Percentiles rank a stretch among this genome's conserved stretches.
Conservation (phyloP, 1,140 invertebrate genomes). For the Tetranychus cinnabarinus region DNA sequence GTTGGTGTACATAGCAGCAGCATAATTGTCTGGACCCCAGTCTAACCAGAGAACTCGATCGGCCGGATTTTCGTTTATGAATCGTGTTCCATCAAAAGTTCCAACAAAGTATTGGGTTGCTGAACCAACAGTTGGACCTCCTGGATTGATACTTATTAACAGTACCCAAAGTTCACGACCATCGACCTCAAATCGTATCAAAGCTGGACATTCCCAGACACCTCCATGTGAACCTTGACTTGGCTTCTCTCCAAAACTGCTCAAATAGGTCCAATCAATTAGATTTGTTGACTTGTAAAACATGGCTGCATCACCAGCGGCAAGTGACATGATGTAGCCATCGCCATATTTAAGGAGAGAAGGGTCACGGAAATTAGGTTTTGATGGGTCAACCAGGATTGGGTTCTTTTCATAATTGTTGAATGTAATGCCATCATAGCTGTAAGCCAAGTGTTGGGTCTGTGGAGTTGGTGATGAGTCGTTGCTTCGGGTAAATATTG, state of each 20-base stretch:
- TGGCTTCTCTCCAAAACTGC: neutral
- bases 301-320: neutral
- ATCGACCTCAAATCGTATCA: neutral
- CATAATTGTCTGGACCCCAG: conserved; percentile 7
- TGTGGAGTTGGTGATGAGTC: neutral
- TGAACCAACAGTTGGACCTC: neutral
- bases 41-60: conserved; percentile 1
- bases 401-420: neutral
- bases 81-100: conserved; percentile 3
- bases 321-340: neutral
- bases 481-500: neutral
- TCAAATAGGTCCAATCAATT: neutral
- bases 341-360: neutral
- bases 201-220: conserved; percentile 4
- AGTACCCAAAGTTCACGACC: neutral
- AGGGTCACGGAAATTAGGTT: conserved; percentile 3
- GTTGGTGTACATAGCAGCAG: neutral
- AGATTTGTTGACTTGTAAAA: conserved; percentile 6
- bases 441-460: neutral
- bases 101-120: conserved; percentile 6
- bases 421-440: neutral
- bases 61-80: neutral
- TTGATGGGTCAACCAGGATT: neutral
- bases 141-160: neutral
- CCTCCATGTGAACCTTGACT: neutral